Conservation (phyloP, 2,888 invertebrate species). For the Steinernema carpocapsae region DNA sequence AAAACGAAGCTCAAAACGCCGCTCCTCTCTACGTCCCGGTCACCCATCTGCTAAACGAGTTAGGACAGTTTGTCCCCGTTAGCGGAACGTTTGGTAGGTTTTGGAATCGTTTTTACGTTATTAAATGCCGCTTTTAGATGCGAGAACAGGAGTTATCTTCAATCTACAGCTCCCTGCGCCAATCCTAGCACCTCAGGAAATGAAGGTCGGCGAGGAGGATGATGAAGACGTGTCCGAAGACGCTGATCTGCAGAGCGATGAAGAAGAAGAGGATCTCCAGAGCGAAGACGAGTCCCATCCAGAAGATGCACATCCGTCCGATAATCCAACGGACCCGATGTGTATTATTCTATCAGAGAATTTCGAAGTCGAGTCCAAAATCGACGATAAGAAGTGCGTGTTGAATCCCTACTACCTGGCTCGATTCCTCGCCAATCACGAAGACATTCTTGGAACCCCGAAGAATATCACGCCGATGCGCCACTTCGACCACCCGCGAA, state of each 20-base stretch:
- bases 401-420: slow-evolving; percentile 15
- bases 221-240: too few relatives aligned
- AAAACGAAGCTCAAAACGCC: background rate
- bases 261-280: background rate
- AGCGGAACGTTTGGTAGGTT: too few relatives aligned
- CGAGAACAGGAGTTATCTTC: too few relatives aligned
- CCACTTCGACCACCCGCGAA: background rate
- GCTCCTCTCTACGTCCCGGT: too few relatives aligned
- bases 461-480: background rate
- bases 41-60: too few relatives aligned
- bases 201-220: too few relatives aligned
- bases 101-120: too few relatives aligned
- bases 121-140: too few relatives aligned
- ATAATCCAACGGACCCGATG: background rate
- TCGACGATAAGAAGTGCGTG: background rate
- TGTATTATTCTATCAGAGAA: background rate
- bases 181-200: too few relatives aligned
- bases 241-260: too few relatives aligned
- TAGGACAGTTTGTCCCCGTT: too few relatives aligned
- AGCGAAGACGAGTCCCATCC: background rate
- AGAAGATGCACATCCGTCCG: background rate
- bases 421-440: background rate
- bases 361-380: background rate
- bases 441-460: background rate
- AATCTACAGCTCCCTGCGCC: too few relatives aligned